phyloP scores from a whole-genome alignment of 30 jellyfish, hydroid and myxozoan genomes.

The Pseudorhiza aurosa region DNA sequence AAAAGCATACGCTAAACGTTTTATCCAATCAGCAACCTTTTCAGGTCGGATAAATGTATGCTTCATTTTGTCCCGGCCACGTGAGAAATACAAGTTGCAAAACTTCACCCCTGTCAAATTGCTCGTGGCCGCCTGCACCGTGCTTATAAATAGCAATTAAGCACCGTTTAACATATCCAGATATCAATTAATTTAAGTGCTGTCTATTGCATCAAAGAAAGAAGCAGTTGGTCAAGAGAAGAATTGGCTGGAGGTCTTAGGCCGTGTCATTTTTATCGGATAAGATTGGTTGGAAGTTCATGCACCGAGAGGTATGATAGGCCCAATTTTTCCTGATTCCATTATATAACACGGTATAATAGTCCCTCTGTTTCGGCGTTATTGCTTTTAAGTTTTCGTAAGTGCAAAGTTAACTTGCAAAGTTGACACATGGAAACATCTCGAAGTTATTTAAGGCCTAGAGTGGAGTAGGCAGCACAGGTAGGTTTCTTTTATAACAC shows the following conservation, averaged over 20 bases:
- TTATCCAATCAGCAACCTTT: background rate
- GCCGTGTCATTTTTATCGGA: no score
- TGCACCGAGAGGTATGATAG: no score
- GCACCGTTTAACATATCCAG: background rate
- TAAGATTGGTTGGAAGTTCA: background rate
- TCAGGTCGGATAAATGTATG: background rate
- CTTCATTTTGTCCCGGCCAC: background rate
- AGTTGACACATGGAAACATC: no score
- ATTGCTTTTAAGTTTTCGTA: no score
- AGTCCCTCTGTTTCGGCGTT: no score
- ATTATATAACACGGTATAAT: no score
- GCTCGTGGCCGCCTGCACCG: background rate
- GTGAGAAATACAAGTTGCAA: slow-evolving; percentile 23
- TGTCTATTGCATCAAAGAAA: background rate
- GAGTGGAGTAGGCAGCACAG: no score
- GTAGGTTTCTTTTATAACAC: no score
- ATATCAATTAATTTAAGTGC: background rate
- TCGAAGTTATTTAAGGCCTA: no score
- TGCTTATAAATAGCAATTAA: background rate
- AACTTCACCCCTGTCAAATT: background rate
- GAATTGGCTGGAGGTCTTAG: no score
- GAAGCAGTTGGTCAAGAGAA: background rate
- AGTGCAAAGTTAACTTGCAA: no score
- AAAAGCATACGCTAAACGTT: background rate
- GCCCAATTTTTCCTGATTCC: no score